Percentiles rank a stretch among this genome's conserved stretches.
These are phyloP conservation scores for Rhingia campestris DNA, from an alignment of 2,888 invertebrate species.

Conservation along the genomic window DNA sequence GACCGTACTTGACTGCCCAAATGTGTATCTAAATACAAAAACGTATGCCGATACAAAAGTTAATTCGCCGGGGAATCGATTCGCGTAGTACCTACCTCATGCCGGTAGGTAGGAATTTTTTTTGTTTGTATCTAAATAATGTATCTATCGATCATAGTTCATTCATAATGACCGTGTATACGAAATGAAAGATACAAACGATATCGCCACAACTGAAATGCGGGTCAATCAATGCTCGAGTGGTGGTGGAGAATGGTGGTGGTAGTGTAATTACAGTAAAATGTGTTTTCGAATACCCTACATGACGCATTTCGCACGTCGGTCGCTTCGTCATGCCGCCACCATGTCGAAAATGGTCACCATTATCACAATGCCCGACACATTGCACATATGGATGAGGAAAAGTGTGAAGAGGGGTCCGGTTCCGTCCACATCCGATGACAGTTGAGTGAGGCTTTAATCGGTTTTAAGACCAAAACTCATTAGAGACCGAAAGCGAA, in stretches of 20 bases:
- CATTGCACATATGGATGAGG: neutral
- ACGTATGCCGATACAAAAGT: neutral
- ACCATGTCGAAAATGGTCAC: conserved; percentile 21
- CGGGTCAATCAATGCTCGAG: conserved; percentile 56
- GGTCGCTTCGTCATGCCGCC: neutral
- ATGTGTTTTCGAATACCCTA: conserved; percentile 13
- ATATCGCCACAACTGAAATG: conserved; percentile 19
- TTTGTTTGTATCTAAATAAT: conserved; percentile 34
- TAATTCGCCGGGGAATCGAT: conserved; percentile 51
- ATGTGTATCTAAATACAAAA: conserved; percentile 25
- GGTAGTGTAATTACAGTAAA: conserved; percentile 37
- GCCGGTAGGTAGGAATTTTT: conserved; percentile 3
- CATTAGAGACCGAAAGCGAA: conserved; percentile 35
- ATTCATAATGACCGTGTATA: conserved; percentile 11
- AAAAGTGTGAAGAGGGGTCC: neutral
- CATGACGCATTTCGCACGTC: conserved; percentile 52
- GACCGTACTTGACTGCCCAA: conserved; percentile 57
- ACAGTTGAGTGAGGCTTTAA: conserved; percentile 49
- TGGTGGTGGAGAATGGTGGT: neutral
- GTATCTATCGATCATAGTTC: conserved; percentile 53
- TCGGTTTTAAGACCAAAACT: conserved; percentile 44
- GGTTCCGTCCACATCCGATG: conserved; percentile 16
- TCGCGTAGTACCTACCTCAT: conserved; percentile 28
- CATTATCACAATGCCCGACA: neutral
- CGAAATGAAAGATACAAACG: conserved; percentile 13